Conservation (phyloP, 2,113 vertebrate genomes). For the Dissostichus mawsoni region DNA sequence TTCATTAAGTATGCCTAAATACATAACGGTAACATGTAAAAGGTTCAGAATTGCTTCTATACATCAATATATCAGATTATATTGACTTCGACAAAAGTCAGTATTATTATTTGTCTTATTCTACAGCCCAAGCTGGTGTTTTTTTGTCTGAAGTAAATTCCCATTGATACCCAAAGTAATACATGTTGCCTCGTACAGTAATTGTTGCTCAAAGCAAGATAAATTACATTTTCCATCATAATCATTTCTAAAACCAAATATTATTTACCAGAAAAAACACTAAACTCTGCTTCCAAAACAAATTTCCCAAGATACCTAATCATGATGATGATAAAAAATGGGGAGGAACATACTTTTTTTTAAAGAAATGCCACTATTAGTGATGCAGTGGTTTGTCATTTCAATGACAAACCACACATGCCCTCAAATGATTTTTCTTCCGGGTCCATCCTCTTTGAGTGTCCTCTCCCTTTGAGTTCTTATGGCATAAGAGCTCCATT, state of each 20-base stretch:
- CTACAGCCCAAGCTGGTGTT: background rate
- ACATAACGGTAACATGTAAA: too few species aligned
- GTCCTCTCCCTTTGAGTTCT: slow-evolving; percentile 59
- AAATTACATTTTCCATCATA: slow-evolving; percentile 1
- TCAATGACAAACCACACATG: slow-evolving; percentile 30
- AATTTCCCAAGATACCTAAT: background rate
- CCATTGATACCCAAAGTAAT: background rate
- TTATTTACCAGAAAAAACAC: slow-evolving; percentile 5
- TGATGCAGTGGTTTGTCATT: slow-evolving; percentile 32
- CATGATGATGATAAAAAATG: background rate
- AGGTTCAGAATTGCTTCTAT: too few species aligned
- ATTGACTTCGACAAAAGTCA: background rate
- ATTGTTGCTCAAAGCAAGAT: background rate
- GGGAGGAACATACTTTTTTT: slow-evolving; percentile 2
- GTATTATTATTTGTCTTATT: background rate
- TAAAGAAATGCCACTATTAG: slow-evolving; percentile 24
- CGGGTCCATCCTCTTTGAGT: slow-evolving; percentile 51
- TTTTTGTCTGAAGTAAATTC: background rate
- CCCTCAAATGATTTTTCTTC: slow-evolving; percentile 63
- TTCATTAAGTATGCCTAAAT: too few species aligned
- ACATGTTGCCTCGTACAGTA: background rate
- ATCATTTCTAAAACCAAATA: slow-evolving; percentile 6
- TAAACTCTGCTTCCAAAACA: background rate
- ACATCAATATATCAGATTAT: background rate
- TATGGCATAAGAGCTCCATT: slow-evolving; percentile 61